Base-by-base conservation (phyloP, 2,113 vertebrate genomes). In the Colistium nudipinnis region DNA sequence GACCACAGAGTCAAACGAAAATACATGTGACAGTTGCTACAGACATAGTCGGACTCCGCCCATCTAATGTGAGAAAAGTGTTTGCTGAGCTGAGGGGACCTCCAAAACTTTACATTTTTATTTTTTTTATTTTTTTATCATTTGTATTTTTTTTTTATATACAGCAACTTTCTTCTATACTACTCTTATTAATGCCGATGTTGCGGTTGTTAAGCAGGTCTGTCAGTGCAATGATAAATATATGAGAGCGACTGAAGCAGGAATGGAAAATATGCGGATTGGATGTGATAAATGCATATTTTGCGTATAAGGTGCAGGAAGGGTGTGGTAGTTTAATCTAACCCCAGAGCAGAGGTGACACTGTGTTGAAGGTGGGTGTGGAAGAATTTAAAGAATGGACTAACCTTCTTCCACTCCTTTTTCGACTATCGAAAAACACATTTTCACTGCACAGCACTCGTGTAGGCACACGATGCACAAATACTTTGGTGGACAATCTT, bases 221-320 rank as follows among this genome's bases (percentile, higher is more conserved):
- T 62, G 52, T 71, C 53, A 27, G 25, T 20, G 52, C 16, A 63
- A 66, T 55, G 62, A 10, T 53, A 19, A 66, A 77, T 67, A 61
- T 39, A 67, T 41, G 33, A 66, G 57, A 51, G 64, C 52, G 74
- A 70, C 28, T 20, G 49, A 44, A 38, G 41, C 39, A 22, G 44
- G 70, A 73, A 70, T 48, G 16, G 13, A 62, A 68, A 73, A 11
- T 36, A 70, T 80, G 81, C 38, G 70, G 70, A 77, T 85, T 35
- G 56, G 76, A 76, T 83, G 76, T 74, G 78, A 49, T 81, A 83
- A 85, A 84, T 75, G 76, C 75, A 71, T 76, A 83, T 78, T 76
- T 73, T 73, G 62, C 70, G 72, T 80, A 82, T 71, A 67, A 53
- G 31, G 53, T 68, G 72, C 62, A 65, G 54, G 48, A 57, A 55